These are phyloP conservation scores for Phrynocephalus versicolor DNA, from an alignment of 2,113 vertebrate genomes.

Conservation along the genomic window DNA sequence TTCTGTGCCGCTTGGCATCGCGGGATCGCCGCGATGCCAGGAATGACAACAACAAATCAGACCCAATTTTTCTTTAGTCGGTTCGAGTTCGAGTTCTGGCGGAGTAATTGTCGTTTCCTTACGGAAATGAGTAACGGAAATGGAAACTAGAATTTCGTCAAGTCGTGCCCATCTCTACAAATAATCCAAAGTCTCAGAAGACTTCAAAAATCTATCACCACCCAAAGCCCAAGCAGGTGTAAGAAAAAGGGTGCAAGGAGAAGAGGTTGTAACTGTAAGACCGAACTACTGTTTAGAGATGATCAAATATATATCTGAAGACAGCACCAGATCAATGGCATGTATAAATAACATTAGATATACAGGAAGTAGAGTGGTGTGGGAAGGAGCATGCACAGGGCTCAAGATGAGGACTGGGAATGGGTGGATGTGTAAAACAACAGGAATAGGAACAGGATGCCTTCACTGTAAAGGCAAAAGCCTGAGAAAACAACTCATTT, in stretches of 20 bases:
- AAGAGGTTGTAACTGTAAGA: background rate
- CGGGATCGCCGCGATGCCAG: no score
- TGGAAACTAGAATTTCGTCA: no score
- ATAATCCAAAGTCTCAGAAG: background rate
- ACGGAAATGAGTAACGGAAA: no score
- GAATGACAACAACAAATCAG: no score
- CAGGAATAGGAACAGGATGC: no score
- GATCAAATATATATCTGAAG: background rate
- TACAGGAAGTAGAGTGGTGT: background rate
- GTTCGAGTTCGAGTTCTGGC: no score
- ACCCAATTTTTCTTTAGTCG: no score
- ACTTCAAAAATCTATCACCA: background rate
- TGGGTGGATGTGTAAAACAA: background rate
- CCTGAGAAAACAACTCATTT: no score
- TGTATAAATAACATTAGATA: background rate
- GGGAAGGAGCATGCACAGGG: background rate
- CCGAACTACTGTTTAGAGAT: background rate
- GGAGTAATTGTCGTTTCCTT: no score
- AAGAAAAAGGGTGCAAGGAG: background rate
- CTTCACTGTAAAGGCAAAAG: no score
- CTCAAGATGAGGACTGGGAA: background rate
- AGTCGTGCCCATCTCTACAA: no score
- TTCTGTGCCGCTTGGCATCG: no score
- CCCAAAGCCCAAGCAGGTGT: background rate
- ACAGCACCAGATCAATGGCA: background rate